Evolutionary conservation across 2,113 vertebrate species (phyloP).

Genomic region (Xyrauchen texanus): DNA sequence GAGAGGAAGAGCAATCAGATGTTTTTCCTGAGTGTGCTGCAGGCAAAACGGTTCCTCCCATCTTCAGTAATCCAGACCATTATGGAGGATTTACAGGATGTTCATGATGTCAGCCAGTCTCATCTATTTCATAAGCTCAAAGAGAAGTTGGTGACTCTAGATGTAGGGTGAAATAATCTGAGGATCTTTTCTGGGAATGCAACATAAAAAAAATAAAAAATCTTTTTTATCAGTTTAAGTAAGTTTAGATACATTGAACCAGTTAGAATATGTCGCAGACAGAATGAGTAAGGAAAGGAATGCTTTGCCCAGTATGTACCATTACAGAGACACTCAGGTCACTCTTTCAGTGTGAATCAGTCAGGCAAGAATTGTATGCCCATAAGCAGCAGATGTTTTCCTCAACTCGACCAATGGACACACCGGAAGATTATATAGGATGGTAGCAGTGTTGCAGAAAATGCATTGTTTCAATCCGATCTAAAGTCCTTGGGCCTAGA

Average conservation of each 20-base stretch:
- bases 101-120: slow-evolving; percentile 7
- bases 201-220: no score
- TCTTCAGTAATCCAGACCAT: not conserved
- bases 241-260: not conserved
- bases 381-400: slow-evolving; percentile 8
- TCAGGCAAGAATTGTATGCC: slow-evolving; percentile 17
- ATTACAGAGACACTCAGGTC: slow-evolving; percentile 23
- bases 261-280: no score
- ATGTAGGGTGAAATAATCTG: not conserved
- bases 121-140: slow-evolving; percentile 11
- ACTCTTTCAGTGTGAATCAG: slow-evolving; percentile 10
- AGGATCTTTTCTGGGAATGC: slow-evolving; percentile 1
- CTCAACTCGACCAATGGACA: no score
- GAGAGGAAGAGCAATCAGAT: not conserved
- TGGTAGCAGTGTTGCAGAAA: no score
- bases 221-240: no score
- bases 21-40: slow-evolving; percentile 2
- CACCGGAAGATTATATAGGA: no score
- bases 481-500: no score
- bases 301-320: slow-evolving; percentile 6
- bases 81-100: not conserved
- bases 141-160: slow-evolving; percentile 12
- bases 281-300: no score
- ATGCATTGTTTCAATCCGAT: no score
- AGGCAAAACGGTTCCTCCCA: slow-evolving; percentile 22